Base-by-base conservation (phyloP, 2,888 invertebrate species). In the Napeogenes sylphis region DNA sequence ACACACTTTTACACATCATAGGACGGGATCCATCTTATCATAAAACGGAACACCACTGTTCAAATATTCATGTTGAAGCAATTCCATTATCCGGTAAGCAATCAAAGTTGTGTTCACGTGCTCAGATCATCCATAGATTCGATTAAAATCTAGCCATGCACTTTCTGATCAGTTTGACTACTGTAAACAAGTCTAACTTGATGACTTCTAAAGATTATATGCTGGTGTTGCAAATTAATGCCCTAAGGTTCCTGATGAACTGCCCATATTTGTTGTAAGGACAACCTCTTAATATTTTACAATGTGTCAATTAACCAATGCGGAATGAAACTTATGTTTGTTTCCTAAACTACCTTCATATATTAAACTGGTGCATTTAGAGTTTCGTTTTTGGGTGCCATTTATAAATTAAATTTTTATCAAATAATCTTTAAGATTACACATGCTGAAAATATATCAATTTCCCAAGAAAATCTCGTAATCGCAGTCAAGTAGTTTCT, bases 61-160 rank as follows among this genome's bases (percentile, higher is more conserved):
- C 51, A 64, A 64, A 64, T 60, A 60, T 60, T 57, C 46, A 45
- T 56, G 55, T 56, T 57, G 46, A 71, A 69, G 69, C 73, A 71
- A 73, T 73, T 73, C 73, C 73, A 74, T 74, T 74, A 74, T 72
- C 68, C 68, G 55, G 71, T 64, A 71, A 70, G 75, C 73, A 75
- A 73, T 75, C 70, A 71, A 75, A 76, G 68, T 76, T 75, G 68
- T 68, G 66, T 64, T 65, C 68, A 42, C 65, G 65, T 60, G 67
- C 67, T 68, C 56, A 58, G 65, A 67, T 66, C 62, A 66, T 67
- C 63, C 64, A 58, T 63, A 67, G 71, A 72, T 70, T 71, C 73
- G 71, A 73, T 72, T 73, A 72, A 74, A 72, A 70, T 71, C 73
- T 70, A 62, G 69, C 67, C 67, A 67, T 70, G 72, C 73, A 73